Percentiles rank a stretch among this genome's conserved stretches.
Conservation (phyloP, 2,113 vertebrate species). For the Bostrychus sinensis region DNA sequence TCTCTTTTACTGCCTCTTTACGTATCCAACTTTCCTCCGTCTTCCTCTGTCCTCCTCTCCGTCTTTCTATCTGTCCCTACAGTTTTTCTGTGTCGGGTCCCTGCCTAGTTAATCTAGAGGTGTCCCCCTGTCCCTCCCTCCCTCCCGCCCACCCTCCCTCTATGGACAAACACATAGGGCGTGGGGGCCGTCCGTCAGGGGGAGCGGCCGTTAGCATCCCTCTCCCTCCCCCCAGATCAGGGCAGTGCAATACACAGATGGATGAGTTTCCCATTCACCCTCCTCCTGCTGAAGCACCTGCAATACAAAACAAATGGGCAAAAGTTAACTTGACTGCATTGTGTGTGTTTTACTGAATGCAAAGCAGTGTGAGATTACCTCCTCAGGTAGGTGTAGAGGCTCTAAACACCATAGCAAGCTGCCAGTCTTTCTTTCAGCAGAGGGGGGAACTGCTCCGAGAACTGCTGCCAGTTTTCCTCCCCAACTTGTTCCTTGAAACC, state of each 20-base stretch:
- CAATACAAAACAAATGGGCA: slow-evolving; percentile 10
- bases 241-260: slow-evolving; percentile 90
- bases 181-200: slow-evolving; percentile 83
- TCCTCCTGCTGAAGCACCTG: slow-evolving; percentile 86
- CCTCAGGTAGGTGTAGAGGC: slow-evolving; percentile 56
- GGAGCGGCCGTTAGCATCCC: slow-evolving; percentile 80
- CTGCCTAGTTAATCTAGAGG: slow-evolving; percentile 83
- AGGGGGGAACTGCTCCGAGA: slow-evolving; percentile 94
- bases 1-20: slow-evolving; percentile 42
- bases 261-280: slow-evolving; percentile 88
- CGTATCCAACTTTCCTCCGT: slow-evolving; percentile 37
- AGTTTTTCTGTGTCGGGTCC: slow-evolving; percentile 79
- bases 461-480: slow-evolving; percentile 95
- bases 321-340: not conserved
- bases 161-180: slow-evolving; percentile 84
- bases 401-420: slow-evolving; percentile 93
- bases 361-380: slow-evolving; percentile 37
- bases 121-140: slow-evolving; percentile 77
- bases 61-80: slow-evolving; percentile 73
- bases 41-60: slow-evolving; percentile 46
- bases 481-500: slow-evolving; percentile 95
- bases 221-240: slow-evolving; percentile 87
- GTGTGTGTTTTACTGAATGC: not conserved
- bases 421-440: slow-evolving; percentile 92
- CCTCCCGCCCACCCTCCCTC: slow-evolving; percentile 79